Conservation (phyloP, 2,113 vertebrate species). For the Mobula hypostoma region DNA sequence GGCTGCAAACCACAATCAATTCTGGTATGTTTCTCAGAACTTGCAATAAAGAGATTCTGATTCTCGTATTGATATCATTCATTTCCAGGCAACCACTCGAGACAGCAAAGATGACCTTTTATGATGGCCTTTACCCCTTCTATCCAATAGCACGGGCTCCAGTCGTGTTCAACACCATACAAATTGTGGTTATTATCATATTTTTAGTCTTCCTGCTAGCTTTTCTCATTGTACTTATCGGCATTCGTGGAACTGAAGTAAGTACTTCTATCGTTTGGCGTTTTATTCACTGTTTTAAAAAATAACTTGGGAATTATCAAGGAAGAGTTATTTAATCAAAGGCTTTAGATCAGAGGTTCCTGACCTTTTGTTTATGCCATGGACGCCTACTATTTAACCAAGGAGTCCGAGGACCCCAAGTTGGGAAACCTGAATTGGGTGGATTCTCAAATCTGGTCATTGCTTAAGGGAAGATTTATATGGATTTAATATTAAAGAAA, state of each 20-base stretch:
- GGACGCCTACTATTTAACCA: no score
- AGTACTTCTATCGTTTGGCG: slow-evolving; percentile 40
- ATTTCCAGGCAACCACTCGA: background rate
- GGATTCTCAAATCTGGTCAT: background rate
- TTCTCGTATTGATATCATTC: background rate
- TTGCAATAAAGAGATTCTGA: no score
- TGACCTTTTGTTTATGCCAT: no score
- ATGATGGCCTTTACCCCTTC: slow-evolving; percentile 77
- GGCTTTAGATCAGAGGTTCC: background rate
- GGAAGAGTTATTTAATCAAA: background rate
- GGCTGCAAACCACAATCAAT: no score
- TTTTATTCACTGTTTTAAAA: background rate
- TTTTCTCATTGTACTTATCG: slow-evolving; percentile 79
- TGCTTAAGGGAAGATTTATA: background rate
- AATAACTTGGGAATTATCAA: no score
- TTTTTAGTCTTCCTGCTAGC: slow-evolving; percentile 64
- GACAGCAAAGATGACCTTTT: slow-evolving; percentile 72
- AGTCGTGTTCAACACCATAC: slow-evolving; percentile 56
- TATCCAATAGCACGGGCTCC: slow-evolving; percentile 66
- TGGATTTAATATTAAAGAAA: background rate
- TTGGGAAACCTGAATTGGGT: no score
- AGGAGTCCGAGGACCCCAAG: no score
- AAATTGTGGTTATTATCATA: slow-evolving; percentile 73
- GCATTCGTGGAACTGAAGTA: slow-evolving; percentile 84
- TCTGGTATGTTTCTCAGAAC: no score